phyloP scores from a whole-genome alignment of 2,797 vertebrate genomes.

The Phoxinus dragarum region DNA sequence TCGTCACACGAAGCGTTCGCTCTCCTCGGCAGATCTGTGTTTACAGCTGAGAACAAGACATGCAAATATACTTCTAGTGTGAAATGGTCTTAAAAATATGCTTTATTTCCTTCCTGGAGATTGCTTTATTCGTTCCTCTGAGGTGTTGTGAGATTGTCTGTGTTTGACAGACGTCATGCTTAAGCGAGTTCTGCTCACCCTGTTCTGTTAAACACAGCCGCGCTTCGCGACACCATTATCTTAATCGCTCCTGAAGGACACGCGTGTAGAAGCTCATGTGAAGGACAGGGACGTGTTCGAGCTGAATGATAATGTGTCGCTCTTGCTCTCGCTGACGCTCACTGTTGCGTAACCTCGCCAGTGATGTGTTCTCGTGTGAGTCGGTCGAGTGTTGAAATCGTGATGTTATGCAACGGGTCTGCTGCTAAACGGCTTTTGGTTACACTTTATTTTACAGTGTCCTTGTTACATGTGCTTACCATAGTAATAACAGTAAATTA shows the following conservation, averaged over 20 bases:
- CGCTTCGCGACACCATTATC: slow-evolving; percentile 34
- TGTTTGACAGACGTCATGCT: not conserved
- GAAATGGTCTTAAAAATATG: not conserved
- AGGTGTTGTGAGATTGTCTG: not conserved
- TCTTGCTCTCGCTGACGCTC: not conserved
- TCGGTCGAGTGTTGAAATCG: not conserved
- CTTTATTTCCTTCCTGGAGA: not conserved
- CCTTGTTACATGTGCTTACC: too few relatives aligned
- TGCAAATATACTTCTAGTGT: not conserved
- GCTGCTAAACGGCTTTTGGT: not conserved
- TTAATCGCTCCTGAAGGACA: slow-evolving; percentile 57
- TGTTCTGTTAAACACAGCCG: not conserved
- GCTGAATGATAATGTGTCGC: not conserved
- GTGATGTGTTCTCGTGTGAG: not conserved
- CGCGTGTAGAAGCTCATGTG: slow-evolving; percentile 49
- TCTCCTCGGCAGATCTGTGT: too few relatives aligned
- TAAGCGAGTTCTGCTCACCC: not conserved
- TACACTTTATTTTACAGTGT: too few relatives aligned
- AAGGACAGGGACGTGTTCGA: slow-evolving; percentile 38
- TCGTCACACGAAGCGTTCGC: too few relatives aligned
- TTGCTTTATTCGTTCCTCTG: not conserved
- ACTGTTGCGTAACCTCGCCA: slow-evolving; percentile 2
- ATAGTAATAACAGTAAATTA: too few relatives aligned
- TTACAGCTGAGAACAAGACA: not conserved
- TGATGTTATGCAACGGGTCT: not conserved